phyloP scores from a whole-genome alignment of 1,140 invertebrate genomes.

The Saxidomus purpurata region DNA sequence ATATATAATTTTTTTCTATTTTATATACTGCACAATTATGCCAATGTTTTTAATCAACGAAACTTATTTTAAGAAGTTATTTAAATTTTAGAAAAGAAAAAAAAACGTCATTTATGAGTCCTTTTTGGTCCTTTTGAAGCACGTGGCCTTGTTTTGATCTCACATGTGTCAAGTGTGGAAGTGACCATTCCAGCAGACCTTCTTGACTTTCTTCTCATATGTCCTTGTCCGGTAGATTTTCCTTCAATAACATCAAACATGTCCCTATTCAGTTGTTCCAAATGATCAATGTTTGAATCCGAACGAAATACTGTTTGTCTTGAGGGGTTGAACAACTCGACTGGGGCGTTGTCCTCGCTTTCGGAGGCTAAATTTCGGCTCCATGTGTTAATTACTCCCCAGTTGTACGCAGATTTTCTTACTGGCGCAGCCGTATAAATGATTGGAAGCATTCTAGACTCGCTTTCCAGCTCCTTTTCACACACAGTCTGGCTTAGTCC shows the following conservation, averaged over 20 bases:
- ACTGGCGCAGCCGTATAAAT: neutral
- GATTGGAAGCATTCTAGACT: neutral
- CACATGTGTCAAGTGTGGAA: neutral
- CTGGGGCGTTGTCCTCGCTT: neutral
- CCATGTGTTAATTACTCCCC: neutral
- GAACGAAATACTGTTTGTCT: neutral
- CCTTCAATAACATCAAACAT: neutral
- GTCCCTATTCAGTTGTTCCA: neutral
- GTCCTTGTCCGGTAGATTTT: neutral
- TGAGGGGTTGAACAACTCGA: neutral
- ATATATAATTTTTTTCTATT: too few relatives aligned
- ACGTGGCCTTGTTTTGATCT: neutral
- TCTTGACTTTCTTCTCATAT: neutral
- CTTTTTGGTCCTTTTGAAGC: neutral
- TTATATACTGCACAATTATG: too few relatives aligned
- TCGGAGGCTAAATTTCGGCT: neutral
- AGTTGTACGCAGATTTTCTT: neutral
- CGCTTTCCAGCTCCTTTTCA: neutral
- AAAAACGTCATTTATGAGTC: too few relatives aligned
- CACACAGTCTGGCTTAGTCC: neutral
- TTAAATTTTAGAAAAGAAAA: too few relatives aligned
- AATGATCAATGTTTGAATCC: neutral
- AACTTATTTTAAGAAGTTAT: too few relatives aligned
- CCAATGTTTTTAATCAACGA: too few relatives aligned
- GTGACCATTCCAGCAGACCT: neutral